Evolutionary conservation across 2,113 vertebrate genomes (phyloP), one percentile per base, ranked within the genome.

Genomic region (Ivindomyrus marchei): DNA sequence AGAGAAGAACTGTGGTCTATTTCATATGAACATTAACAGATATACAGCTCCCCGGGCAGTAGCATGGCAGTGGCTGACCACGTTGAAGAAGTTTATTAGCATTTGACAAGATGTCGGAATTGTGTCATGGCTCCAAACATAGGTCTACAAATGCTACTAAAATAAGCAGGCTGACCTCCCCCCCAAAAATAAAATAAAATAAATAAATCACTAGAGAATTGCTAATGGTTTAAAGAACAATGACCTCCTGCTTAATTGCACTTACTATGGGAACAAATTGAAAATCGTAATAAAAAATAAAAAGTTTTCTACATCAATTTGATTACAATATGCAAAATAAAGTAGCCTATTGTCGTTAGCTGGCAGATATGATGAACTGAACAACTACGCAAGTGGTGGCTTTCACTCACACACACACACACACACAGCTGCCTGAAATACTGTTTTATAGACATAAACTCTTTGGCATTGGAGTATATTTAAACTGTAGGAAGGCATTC

Each of bases 1-100:
- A 92, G 66, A 3, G 50, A 50, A 74, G 27, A 50, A 80, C 70
- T 92, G 88, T 91, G 45, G 89, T 77, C 58, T 24, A 88, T 85
- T 83, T 89, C 39, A 70, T 70, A 31, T 10, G n/a, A 70, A 31
- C n/a, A 70, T 70, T 70, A 70, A 70, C 62, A 83, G 45, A 49
- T 49, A 80, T 85, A 88, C 74, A 36, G 47, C 66, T 52, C 31
- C 70, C 36, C 4, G 8, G 3, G 9, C 36, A 19, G 85, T 49
- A 4, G 21, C 36, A 27, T 27, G 80, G 77, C 24, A 77, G 31
- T 77, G 36, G 24, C 31, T 77, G 70, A 36, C 13, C 11, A 7
- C 19, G 36, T 42, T 13, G 74, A 70, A 70, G 62, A 70, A 31
- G 27, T 42, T 39, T 15, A 19, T 80, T 36, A n/a, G 56, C 56